These are phyloP conservation scores for Drosophila falleni DNA, from an alignment of 2,888 invertebrate genomes.

Conservation along the genomic window DNA sequence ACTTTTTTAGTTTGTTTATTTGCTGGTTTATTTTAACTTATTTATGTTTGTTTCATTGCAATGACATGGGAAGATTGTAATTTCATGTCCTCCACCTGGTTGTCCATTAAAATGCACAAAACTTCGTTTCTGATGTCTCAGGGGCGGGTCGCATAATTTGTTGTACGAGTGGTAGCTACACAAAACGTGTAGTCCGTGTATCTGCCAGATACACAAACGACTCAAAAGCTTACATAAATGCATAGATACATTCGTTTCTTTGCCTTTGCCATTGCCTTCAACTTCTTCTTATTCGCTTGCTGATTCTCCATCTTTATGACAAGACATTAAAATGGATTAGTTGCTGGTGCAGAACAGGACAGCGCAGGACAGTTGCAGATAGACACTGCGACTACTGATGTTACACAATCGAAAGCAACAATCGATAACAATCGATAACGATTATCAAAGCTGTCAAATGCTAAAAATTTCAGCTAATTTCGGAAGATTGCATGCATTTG, in stretches of 20 bases:
- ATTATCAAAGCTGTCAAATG: background rate
- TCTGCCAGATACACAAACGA: constrained; percentile 25
- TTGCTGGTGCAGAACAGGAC: constrained; percentile 1
- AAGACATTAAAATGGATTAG: constrained; percentile 52
- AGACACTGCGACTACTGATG: background rate
- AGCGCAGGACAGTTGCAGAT: background rate
- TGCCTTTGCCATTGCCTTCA: background rate
- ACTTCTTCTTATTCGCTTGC: background rate
- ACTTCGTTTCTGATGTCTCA: constrained; percentile 13
- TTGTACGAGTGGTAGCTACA: constrained; percentile 11
- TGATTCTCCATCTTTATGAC: constrained; percentile 32
- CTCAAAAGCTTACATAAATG: constrained; percentile 47
- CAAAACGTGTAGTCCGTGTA: constrained; percentile 5
- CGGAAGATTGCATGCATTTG: no score
- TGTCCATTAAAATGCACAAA: constrained; percentile 56
- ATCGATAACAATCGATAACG: background rate
- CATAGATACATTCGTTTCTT: constrained; percentile 34
- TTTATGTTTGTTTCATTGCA: constrained; percentile 29
- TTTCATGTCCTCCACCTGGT: constrained; percentile 42
- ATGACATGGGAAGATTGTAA: constrained; percentile 38
- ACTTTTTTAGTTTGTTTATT: constrained; percentile 20
- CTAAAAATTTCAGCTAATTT: no score
- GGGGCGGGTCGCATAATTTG: constrained; percentile 55
- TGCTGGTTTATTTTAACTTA: constrained; percentile 21
- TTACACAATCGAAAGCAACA: background rate